These are phyloP conservation scores for Pseudochirops corinnae DNA, from an alignment of 2,797 vertebrate genomes.

Conservation along the genomic window DNA sequence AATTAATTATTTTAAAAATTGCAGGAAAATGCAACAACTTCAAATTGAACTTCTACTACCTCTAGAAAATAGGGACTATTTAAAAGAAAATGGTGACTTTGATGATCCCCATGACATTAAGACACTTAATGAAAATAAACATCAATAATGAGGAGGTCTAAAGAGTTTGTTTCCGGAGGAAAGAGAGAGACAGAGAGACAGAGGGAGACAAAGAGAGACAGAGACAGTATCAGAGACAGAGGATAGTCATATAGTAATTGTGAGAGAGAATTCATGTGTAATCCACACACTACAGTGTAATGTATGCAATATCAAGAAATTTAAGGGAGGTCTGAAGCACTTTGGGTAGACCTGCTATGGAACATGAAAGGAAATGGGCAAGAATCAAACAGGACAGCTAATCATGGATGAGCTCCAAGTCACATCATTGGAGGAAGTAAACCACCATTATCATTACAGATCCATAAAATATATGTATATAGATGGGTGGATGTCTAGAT, in stretches of 20 bases:
- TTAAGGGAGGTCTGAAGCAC: not conserved
- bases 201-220: not conserved
- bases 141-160: not conserved
- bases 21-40: not conserved
- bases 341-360: not conserved
- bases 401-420: not conserved
- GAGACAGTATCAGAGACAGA: not conserved
- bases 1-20: not conserved
- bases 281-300: not conserved
- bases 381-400: not conserved
- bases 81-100: not conserved
- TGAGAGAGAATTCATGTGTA: not conserved
- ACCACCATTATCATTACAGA: not conserved
- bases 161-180: not conserved
- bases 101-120: not conserved
- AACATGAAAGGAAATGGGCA: not conserved
- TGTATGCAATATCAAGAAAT: not conserved
- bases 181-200: not conserved
- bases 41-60: not conserved
- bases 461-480: not conserved
- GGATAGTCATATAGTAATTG: not conserved
- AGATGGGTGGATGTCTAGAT: not conserved
- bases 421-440: not conserved
- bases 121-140: not conserved
- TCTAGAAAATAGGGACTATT: not conserved